Conservation (phyloP, 2,797 vertebrate species). For the Pteronotus mesoamericanus region DNA sequence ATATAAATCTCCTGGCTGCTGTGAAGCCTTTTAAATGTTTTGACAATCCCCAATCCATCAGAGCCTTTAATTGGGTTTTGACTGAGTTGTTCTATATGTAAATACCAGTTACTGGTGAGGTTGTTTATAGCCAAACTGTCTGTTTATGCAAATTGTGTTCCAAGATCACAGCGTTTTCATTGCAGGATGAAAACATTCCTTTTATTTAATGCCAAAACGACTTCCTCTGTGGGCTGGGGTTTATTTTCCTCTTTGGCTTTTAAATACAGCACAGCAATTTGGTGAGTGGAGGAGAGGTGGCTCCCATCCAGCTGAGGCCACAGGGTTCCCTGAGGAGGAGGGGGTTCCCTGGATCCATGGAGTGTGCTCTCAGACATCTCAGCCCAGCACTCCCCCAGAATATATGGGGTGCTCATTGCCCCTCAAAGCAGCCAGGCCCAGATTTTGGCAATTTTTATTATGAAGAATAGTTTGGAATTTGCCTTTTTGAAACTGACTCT, state of each 20-base stretch:
- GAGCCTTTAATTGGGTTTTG: constrained; percentile 84
- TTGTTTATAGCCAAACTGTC: constrained; percentile 85
- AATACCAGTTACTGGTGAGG: constrained; percentile 83
- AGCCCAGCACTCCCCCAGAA: neutral
- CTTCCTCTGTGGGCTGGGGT: constrained; percentile 68
- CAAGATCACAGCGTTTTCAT: constrained; percentile 78
- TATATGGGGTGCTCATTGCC: fast-evolving
- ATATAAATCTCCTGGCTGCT: constrained; percentile 71
- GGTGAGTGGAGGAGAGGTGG: neutral
- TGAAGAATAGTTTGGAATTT: neutral
- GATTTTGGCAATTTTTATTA: neutral
- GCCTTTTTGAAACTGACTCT: neutral
- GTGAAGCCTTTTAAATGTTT: constrained; percentile 81
- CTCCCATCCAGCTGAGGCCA: neutral
- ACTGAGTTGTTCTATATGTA: constrained; percentile 85
- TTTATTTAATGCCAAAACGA: constrained; percentile 78
- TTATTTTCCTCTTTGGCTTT: constrained; percentile 63
- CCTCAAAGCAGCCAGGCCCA: neutral
- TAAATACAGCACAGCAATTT: neutral
- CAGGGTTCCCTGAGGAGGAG: neutral
- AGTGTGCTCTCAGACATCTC: neutral
- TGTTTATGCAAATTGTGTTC: constrained; percentile 85
- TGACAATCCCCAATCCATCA: constrained; percentile 80
- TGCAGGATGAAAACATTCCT: constrained; percentile 79
- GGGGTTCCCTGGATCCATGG: neutral